Percentiles rank a stretch among this genome's conserved stretches.
Conservation (phyloP, 2,113 vertebrate genomes). For the Otis tarda region DNA sequence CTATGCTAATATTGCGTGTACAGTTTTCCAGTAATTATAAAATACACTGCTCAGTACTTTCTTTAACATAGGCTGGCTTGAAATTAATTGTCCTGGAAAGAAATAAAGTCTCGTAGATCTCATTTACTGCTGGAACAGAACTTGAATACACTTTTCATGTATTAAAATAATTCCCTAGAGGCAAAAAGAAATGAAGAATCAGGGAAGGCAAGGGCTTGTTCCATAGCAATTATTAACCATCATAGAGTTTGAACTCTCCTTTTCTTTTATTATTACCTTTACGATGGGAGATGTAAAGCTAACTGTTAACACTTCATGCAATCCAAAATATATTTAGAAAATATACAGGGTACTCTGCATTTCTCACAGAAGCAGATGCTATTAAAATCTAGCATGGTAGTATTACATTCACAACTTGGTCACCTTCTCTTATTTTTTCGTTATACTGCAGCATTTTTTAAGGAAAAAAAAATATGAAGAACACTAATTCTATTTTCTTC, state of each 20-base stretch:
- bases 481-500: background rate
- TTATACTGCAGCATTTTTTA: background rate
- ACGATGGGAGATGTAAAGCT: background rate
- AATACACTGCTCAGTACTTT: background rate
- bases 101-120: background rate
- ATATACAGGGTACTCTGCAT: background rate
- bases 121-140: conserved; percentile 12
- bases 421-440: background rate
- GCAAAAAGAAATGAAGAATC: background rate
- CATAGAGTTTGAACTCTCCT: background rate
- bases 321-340: background rate
- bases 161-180: conserved; percentile 28
- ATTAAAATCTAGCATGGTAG: background rate
- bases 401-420: background rate
- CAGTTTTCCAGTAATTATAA: conserved; percentile 38
- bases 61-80: conserved; percentile 27
- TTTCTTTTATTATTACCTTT: background rate
- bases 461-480: background rate
- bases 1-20: background rate
- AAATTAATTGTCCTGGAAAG: conserved; percentile 40
- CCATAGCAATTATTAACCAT: background rate
- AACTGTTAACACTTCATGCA: background rate
- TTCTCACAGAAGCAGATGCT: background rate
- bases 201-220: background rate
- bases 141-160: conserved; percentile 10